Conservation (phyloP, 1,140 invertebrate species). For the Cyclargus thomasi region DNA sequence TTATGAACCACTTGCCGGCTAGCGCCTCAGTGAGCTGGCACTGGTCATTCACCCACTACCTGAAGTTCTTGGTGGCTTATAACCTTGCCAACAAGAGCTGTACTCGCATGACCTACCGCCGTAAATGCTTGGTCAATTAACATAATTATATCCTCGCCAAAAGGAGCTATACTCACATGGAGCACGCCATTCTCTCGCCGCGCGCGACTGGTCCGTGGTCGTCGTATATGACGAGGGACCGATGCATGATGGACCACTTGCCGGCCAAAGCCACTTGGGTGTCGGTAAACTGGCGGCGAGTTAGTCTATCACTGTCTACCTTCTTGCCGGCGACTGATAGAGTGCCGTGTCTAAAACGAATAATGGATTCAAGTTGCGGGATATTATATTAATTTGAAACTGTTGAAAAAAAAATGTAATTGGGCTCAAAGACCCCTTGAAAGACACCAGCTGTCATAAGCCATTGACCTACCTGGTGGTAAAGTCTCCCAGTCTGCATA, state of each 20-base stretch:
- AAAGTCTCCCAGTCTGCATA: conserved; percentile 82
- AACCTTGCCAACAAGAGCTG: neutral
- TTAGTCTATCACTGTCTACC: conserved; percentile 77
- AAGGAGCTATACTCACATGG: conserved; percentile 77
- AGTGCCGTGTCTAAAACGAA: conserved; percentile 77
- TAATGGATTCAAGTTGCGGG: no score
- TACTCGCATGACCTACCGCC: neutral
- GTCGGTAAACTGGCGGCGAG: conserved; percentile 88
- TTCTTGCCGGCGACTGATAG: conserved; percentile 85
- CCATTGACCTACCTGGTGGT: conserved; percentile 63
- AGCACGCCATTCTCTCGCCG: conserved; percentile 91
- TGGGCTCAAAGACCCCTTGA: no score
- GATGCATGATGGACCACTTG: conserved; percentile 83
- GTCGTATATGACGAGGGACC: conserved; percentile 92
- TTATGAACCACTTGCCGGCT: no score
- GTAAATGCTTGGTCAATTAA: neutral
- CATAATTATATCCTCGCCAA: neutral
- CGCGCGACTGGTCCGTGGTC: conserved; percentile 90
- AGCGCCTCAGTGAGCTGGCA: no score
- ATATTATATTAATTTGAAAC: no score
- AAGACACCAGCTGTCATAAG: no score
- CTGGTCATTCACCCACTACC: no score
- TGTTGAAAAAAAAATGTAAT: no score
- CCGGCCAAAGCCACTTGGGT: conserved; percentile 86
- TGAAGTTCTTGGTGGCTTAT: neutral